Evolutionary conservation across 1,140 invertebrate genomes (phyloP).

Genomic region (Bactericera cockerelli): DNA sequence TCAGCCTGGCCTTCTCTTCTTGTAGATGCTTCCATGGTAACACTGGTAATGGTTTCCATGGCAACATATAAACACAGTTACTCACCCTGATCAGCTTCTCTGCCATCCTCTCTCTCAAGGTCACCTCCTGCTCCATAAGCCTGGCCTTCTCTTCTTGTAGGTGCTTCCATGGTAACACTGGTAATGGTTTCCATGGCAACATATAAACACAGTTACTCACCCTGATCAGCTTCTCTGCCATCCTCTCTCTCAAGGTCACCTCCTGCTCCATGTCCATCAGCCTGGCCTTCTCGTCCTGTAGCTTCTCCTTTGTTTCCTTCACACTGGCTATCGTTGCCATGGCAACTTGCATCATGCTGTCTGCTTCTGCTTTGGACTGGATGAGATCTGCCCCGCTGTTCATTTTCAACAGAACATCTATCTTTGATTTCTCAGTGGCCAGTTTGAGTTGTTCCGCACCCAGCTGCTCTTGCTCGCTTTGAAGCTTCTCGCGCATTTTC

Average conservation of each 20-base stretch:
- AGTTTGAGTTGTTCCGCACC: background rate
- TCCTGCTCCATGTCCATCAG: background rate
- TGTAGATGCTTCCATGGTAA: too few species aligned
- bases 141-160: too few species aligned
- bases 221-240: background rate
- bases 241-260: background rate
- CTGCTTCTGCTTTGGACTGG: slow-evolving; percentile 6
- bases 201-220: too few species aligned
- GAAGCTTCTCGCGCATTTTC: slow-evolving; percentile 1
- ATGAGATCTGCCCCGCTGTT: background rate
- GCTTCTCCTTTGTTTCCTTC: background rate
- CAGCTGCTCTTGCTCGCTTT: background rate
- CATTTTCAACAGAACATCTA: background rate
- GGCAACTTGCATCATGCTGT: background rate
- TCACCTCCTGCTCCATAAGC: background rate
- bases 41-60: too few species aligned
- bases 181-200: too few species aligned
- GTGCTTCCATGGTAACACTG: background rate
- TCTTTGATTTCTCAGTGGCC: background rate
- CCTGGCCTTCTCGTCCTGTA: slow-evolving; percentile 1
- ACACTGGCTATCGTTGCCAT: slow-evolving; percentile 2
- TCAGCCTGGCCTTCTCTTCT: too few species aligned
- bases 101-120: too few species aligned
- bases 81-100: too few species aligned
- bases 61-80: too few species aligned